Evolutionary conservation across 2,888 invertebrate species (phyloP).

Genomic region (Schrankia costaestrigalis): DNA sequence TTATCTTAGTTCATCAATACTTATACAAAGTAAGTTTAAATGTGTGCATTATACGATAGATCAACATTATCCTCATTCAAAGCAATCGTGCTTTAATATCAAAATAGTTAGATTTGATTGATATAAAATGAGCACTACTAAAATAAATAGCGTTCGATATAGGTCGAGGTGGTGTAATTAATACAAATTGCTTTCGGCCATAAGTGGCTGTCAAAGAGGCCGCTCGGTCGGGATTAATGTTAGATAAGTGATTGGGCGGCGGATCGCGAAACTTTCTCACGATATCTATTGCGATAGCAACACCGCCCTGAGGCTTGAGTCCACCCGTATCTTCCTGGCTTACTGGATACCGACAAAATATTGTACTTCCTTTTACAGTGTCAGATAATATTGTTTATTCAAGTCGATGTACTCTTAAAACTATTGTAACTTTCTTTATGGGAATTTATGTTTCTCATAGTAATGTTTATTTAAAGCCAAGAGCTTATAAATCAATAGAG

Average conservation of each 20-base stretch:
- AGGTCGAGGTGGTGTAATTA: constrained; percentile 58
- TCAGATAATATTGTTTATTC: constrained; percentile 34
- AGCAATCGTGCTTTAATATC: no score
- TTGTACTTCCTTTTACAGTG: constrained; percentile 38
- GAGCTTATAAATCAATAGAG: no score
- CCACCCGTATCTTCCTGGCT: constrained; percentile 35
- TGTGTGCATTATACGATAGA: no score
- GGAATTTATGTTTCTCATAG: no score
- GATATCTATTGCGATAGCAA: constrained; percentile 50
- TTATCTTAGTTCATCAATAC: no score
- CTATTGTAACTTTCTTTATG: constrained; percentile 1
- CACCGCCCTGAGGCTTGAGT: constrained; percentile 31
- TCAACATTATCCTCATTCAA: no score
- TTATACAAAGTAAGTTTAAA: no score
- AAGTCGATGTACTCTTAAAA: constrained; percentile 7
- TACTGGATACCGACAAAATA: constrained; percentile 37
- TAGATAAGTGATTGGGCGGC: constrained; percentile 60
- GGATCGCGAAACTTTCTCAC: constrained; percentile 71
- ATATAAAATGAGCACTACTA: constrained; percentile 25
- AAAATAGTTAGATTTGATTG: constrained; percentile 7
- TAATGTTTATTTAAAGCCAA: no score
- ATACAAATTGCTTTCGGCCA: constrained; percentile 61
- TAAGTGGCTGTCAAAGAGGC: constrained; percentile 64
- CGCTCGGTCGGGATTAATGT: constrained; percentile 56
- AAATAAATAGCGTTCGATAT: constrained; percentile 43